Conservation (phyloP, 1,140 invertebrate genomes). For the Drosophila novamexicana region DNA sequence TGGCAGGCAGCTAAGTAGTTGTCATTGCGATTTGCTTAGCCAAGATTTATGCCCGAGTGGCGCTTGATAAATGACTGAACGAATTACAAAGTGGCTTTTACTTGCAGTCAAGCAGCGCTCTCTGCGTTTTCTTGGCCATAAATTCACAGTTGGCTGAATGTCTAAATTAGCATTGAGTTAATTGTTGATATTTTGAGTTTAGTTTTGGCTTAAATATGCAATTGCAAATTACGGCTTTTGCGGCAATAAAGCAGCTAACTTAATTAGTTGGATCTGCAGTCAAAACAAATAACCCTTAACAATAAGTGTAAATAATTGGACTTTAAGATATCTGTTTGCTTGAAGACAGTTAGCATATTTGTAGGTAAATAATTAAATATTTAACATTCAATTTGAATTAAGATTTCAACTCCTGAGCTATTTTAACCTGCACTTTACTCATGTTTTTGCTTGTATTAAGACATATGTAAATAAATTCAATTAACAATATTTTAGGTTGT, state of each 20-base stretch:
- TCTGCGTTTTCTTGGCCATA: constrained; percentile 51
- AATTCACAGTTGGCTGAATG: constrained; percentile 69
- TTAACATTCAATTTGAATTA: too few relatives aligned
- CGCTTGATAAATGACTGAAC: constrained; percentile 72
- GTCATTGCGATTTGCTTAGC: constrained; percentile 70
- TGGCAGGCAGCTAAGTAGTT: constrained; percentile 46
- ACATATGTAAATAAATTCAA: too few relatives aligned
- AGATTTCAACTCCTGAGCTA: too few relatives aligned
- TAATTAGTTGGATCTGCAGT: constrained; percentile 1
- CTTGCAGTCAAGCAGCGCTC: constrained; percentile 39
- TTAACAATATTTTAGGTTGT: too few relatives aligned
- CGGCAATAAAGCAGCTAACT: constrained; percentile 14
- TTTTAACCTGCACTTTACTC: too few relatives aligned
- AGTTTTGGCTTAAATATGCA: constrained; percentile 15
- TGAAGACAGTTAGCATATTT: background rate
- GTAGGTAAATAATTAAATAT: background rate
- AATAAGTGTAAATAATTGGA: too few relatives aligned
- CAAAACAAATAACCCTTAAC: too few relatives aligned
- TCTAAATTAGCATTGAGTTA: constrained; percentile 36
- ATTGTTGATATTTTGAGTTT: constrained; percentile 34
- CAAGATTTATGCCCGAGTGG: constrained; percentile 67
- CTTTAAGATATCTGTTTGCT: background rate
- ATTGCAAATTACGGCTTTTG: constrained; percentile 5
- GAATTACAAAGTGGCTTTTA: constrained; percentile 62
- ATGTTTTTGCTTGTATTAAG: too few relatives aligned